phyloP scores from a whole-genome alignment of 2,113 vertebrate species.

The Capreolus pygargus region DNA sequence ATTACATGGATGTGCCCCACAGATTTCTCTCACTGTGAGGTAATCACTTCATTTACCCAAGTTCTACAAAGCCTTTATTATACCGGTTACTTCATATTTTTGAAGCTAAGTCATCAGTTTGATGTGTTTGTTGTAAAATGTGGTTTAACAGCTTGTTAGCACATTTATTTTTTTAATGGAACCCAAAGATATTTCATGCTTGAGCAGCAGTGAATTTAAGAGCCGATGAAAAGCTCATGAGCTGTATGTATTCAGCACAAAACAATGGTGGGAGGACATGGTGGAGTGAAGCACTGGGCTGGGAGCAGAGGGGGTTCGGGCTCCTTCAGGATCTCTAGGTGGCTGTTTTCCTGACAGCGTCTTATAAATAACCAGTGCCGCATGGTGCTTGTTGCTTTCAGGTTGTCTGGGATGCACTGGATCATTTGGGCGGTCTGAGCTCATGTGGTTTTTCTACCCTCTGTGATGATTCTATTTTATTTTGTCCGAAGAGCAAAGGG shows the following conservation, averaged over 20 bases:
- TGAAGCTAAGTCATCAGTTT: constrained; percentile 61
- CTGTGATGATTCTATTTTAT: constrained; percentile 47
- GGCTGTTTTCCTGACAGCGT: background rate
- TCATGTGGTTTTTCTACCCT: constrained; percentile 19
- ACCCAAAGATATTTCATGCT: constrained; percentile 77
- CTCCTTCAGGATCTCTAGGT: background rate
- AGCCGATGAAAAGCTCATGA: constrained; percentile 63
- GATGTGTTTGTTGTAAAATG: constrained; percentile 69
- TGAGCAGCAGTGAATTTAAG: constrained; percentile 68
- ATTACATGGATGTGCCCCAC: constrained; percentile 68
- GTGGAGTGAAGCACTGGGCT: background rate
- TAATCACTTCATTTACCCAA: constrained; percentile 74
- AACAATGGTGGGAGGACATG: constrained; percentile 41
- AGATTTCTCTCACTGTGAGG: constrained; percentile 75
- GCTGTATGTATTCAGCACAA: background rate
- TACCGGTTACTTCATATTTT: constrained; percentile 68
- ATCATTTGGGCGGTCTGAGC: constrained; percentile 27
- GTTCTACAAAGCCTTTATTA: constrained; percentile 64
- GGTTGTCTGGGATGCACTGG: constrained; percentile 20
- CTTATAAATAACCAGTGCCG: constrained; percentile 22
- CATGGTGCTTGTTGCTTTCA: constrained; percentile 32
- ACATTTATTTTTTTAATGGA: constrained; percentile 68
- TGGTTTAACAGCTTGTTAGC: constrained; percentile 74
- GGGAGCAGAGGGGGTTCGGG: background rate
- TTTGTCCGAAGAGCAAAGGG: constrained; percentile 4